Base-by-base conservation (phyloP, 92 coral and sea anemone species). In the Zoanthus solanderi region DNA sequence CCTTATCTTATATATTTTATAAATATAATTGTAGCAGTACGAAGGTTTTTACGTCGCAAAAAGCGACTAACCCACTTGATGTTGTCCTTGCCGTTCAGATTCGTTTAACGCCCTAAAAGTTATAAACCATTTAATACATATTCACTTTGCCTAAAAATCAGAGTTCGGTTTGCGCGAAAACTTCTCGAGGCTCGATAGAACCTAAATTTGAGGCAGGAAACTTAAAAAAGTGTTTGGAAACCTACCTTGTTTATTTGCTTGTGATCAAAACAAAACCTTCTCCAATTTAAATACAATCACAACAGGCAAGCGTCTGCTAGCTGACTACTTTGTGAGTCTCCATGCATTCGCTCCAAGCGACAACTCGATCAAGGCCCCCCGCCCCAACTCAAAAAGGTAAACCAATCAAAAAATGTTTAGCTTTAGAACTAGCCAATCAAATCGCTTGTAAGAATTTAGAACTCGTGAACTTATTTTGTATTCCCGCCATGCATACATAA, bases 401-500 rank as follows among this genome's bases (percentile, higher is more conserved):
- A 83, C 98, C 98, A 93, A 95, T 93, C 92, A 95, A 10, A 85
- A 66, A 17, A 14, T 84, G 87, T 71, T 85, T 93, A 76, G 60
- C 75, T 87, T 85, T 34, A 34, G 23, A 9, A 56, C 75, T 72
- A 88, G 56, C 98, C 96, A 95, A 95, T 95, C 92, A 73, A n/a
- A 30, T 46, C 17, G 67, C 94, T 60, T 72, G 86, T 91, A 76
- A 84, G 89, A 88, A 76, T 84, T 52, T 60, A 61, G 63, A 81
- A 79, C 44, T 44, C 79, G 71, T 87, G 53, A 83, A 69, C 71
- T 30, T 82, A 73, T 47, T 90, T 84, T 13, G 75, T 66, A 61
- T 83, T 91, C 92, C 92, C 94, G 91, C 94, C 92, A 88, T 84
- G 92, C 84, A 91, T 91, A 78, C 78, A 91, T 87, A 75, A 87